phyloP scores from a whole-genome alignment of 2,888 invertebrate species.

The Timema podura region DNA sequence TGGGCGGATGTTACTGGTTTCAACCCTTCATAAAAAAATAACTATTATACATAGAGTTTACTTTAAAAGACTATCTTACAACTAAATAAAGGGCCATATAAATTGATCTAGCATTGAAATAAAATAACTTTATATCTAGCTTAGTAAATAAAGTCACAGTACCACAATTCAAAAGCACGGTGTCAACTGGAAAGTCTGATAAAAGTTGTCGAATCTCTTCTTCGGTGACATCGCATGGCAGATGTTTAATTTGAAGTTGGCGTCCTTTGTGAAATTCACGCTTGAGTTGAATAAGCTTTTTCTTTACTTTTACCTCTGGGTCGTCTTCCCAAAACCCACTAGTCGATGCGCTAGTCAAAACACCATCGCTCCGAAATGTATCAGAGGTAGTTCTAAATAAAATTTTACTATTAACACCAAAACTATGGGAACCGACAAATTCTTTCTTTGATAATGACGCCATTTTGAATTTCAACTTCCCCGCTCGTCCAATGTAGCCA shows the following conservation, averaged over 20 bases:
- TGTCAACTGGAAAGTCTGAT: no score
- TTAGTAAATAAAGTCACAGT: no score
- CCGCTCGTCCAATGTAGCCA: no score
- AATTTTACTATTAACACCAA: constrained; percentile 32
- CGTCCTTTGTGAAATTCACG: constrained; percentile 44
- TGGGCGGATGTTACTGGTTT: no score
- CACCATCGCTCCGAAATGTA: constrained; percentile 36
- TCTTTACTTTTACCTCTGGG: constrained; percentile 40
- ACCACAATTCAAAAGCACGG: no score
- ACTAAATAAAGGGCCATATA: no score
- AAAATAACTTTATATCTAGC: no score
- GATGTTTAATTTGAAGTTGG: constrained; percentile 44
- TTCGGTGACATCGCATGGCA: constrained; percentile 45
- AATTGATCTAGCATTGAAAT: no score
- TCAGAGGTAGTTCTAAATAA: constrained; percentile 17
- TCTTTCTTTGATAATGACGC: constrained; percentile 41
- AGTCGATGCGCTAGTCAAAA: constrained; percentile 42
- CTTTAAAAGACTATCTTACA: no score
- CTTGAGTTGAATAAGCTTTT: constrained; percentile 41
- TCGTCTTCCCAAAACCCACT: constrained; percentile 42
- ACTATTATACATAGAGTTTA: no score
- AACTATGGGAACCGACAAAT: constrained; percentile 18
- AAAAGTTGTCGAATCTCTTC: constrained; percentile 35
- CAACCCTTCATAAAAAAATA: no score
- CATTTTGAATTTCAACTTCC: constrained; percentile 31